Percentiles rank a stretch among this genome's conserved stretches.
phyloP scores from a whole-genome alignment of 92 coral and sea anemone genomes.

The Diadumene lineata region DNA sequence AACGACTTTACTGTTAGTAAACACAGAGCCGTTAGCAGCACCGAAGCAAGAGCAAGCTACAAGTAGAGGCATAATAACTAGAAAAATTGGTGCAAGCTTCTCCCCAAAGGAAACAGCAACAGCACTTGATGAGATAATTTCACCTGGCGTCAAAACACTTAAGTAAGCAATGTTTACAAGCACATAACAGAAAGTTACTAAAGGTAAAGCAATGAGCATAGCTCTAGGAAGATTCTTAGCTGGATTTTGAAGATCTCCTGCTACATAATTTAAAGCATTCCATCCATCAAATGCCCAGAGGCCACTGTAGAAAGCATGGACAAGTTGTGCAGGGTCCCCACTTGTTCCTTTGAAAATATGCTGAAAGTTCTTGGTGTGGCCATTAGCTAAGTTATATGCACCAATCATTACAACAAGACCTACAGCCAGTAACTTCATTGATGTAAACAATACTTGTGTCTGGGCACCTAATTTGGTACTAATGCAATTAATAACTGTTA shows the following conservation, averaged over 20 bases:
- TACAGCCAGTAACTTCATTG: slow-evolving; percentile 73
- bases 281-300: slow-evolving; percentile 93
- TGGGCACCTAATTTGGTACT: slow-evolving; percentile 74
- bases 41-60: slow-evolving; percentile 91
- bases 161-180: slow-evolving; percentile 74
- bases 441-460: slow-evolving; percentile 68
- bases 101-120: slow-evolving; percentile 80
- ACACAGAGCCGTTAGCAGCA: slow-evolving; percentile 84
- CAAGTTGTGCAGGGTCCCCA: slow-evolving; percentile 62
- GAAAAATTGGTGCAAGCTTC: slow-evolving; percentile 60
- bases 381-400: slow-evolving; percentile 33
- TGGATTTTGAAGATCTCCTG: slow-evolving; percentile 80
- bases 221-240: slow-evolving; percentile 73
- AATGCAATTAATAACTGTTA: slow-evolving; percentile 73
- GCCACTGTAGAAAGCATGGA: slow-evolving; percentile 81
- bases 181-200: slow-evolving; percentile 77
- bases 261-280: slow-evolving; percentile 79
- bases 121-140: slow-evolving; percentile 68
- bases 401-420: slow-evolving; percentile 69
- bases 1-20: slow-evolving; percentile 82
- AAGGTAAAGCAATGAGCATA: slow-evolving; percentile 67
- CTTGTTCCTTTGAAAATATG: slow-evolving; percentile 71
- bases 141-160: slow-evolving; percentile 70
- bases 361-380: slow-evolving; percentile 59
- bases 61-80: slow-evolving; percentile 68